A percentile compares a stretch with the other conserved stretches of the same genome.
Evolutionary conservation across 2,797 vertebrate species (phyloP).

Genomic region (Anabacerthia variegaticeps): DNA sequence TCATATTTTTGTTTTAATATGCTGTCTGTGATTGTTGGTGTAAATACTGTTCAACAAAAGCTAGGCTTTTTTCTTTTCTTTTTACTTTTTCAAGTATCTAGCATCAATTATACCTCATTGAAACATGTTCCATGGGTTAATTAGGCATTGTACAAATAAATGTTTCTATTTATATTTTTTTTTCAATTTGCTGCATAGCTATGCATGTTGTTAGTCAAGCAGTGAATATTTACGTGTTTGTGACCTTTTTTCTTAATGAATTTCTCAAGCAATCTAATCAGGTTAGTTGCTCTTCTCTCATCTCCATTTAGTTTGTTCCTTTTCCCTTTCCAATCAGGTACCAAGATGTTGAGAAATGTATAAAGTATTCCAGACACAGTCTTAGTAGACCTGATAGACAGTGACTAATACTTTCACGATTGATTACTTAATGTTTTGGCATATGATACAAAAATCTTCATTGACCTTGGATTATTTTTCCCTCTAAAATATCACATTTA

Average conservation of each 20-base stretch:
- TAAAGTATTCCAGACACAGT: not conserved
- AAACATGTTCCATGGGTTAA: not conserved
- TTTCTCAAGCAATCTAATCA: not conserved
- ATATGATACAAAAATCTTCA: not conserved
- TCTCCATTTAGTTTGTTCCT: not conserved
- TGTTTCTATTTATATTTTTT: not conserved
- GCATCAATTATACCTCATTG: not conserved
- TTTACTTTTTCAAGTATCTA: not conserved
- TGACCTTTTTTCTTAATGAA: not conserved
- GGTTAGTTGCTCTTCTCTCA: not conserved
- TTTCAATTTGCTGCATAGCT: not conserved
- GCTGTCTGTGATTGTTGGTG: not conserved
- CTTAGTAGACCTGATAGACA: not conserved
- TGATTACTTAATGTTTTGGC: not conserved
- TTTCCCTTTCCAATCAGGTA: not conserved
- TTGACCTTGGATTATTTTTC: not conserved
- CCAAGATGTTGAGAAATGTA: not conserved
- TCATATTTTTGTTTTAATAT: not conserved
- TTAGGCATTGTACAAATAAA: not conserved
- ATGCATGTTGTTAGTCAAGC: not conserved
- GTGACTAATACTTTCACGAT: conserved; percentile 6
- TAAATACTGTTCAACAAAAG: not conserved
- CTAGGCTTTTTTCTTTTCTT: not conserved
- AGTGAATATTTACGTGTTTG: not conserved
- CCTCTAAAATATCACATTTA: not conserved